Evolutionary conservation across 1,140 invertebrate species (phyloP).

Genomic region (Conus betulinus): DNA sequence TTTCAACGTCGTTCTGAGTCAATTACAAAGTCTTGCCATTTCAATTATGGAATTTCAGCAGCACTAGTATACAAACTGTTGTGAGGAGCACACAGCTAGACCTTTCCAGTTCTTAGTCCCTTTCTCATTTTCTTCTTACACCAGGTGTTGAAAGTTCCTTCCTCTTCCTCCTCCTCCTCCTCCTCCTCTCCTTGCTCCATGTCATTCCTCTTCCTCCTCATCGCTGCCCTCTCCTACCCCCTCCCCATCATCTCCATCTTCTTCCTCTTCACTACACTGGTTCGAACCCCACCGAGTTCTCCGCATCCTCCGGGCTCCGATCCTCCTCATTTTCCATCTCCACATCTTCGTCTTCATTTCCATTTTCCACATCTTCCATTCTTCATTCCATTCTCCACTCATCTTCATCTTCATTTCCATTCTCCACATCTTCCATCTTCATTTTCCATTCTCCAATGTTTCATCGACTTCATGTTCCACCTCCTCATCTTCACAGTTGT

Average conservation of each 20-base stretch:
- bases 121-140: not conserved
- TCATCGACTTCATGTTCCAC: constrained; percentile 4
- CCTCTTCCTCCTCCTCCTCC: not conserved
- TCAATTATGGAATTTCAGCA: not conserved
- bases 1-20: not conserved
- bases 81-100: not conserved
- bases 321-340: too few species aligned
- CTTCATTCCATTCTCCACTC: constrained; percentile 14
- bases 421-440: not conserved
- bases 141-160: constrained; percentile 31
- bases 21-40: not conserved
- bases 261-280: not conserved
- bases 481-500: constrained; percentile 5
- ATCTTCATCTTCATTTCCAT: not conserved
- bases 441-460: too few species aligned
- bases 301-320: not conserved
- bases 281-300: not conserved
- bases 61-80: not conserved
- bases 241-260: not conserved
- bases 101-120: not conserved
- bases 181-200: constrained; percentile 7
- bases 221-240: not conserved
- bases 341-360: not conserved
- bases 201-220: constrained; percentile 20
- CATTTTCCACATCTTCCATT: not conserved